A percentile compares a stretch with the other conserved stretches of the same genome.
Conservation (phyloP, 2,888 invertebrate genomes). For the Amphimallon solstitiale region DNA sequence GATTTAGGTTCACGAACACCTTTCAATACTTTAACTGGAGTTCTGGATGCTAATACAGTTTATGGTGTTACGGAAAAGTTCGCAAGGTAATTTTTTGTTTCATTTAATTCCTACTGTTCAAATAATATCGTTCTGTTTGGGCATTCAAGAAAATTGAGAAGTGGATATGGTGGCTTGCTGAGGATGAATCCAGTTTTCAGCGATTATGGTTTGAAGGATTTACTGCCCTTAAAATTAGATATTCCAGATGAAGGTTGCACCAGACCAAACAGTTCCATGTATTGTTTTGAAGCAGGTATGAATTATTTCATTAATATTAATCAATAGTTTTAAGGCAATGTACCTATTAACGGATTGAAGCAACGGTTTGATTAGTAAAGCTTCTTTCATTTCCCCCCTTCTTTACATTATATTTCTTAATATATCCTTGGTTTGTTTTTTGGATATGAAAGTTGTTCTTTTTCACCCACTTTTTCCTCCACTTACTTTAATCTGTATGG, state of each 20-base stretch:
- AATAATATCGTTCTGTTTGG: background rate
- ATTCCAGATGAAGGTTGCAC: conserved; percentile 94
- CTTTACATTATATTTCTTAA: too few species aligned
- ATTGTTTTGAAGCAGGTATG: conserved; percentile 90
- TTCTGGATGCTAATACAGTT: conserved; percentile 88
- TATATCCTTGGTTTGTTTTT: too few species aligned
- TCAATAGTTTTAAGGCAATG: too few species aligned
- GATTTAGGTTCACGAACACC: conserved; percentile 80
- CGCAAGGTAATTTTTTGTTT: conserved; percentile 68
- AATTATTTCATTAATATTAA: too few species aligned
- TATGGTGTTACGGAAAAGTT: conserved; percentile 88
- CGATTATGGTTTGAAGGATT: conserved; percentile 87
- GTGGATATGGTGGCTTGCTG: conserved; percentile 83
- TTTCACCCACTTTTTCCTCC: too few species aligned
- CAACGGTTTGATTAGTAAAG: too few species aligned
- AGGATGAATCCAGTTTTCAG: conserved; percentile 91
- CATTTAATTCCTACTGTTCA: background rate
- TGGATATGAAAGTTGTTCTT: too few species aligned
- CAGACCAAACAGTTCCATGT: conserved; percentile 88
- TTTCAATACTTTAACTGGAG: conserved; percentile 87
- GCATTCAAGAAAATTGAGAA: conserved; percentile 77
- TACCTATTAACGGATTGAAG: too few species aligned
- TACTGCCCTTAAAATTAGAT: conserved; percentile 87
- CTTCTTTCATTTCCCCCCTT: too few species aligned
- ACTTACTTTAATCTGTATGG: too few species aligned